Base-by-base conservation (phyloP, 2,113 vertebrate genomes). In the Gallinago jamesoni region DNA sequence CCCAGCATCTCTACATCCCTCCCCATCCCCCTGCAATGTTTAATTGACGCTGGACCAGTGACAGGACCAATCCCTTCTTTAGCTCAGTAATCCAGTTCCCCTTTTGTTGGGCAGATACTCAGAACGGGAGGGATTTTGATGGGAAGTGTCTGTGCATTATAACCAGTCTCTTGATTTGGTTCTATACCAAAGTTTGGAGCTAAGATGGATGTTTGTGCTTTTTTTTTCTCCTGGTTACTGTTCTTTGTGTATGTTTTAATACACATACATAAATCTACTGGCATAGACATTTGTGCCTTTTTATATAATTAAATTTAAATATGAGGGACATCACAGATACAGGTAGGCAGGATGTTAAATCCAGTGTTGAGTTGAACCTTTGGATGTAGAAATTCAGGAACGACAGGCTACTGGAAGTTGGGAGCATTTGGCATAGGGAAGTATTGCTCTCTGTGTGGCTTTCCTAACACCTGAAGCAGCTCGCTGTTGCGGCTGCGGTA, bases 11-110 rank as follows among this genome's bases (percentile, higher is more conserved):
- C 8, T 69, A 12, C 8, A 8, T 11, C 7, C 7, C 4, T 8
- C 5, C 8, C 10, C 4, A 2, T 1, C 2, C 33, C 3, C 2
- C 3, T 2, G 14, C n/a, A 62, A 3, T 48, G 7, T 33, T 81
- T 64, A 74, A 33, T 41, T 78, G 52, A 27, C 37, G 77, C 23
- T 79, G 48, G 13, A 35, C 25, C 31, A 33, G 15, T 30, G 35
- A 55, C 30, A 47, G 43, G 43, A 82, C n/a, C 8, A 39, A 39
- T 64, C 18, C 5, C 12, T 72, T 60, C 39, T 75, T 74, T 3
- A 63, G 7, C 30, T 14, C 22, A 13, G 8, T 48, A 57, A 57
- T 66, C 39, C 23, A 19, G 7, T 68, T 90, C 47, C 7, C 7
- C 18, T 79, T 69, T 47, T 79, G 19, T 4, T 75, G 25, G 12